These are phyloP conservation scores for Cyclopterus lumpus DNA, from an alignment of 2,797 vertebrate genomes.

Conservation along the genomic window DNA sequence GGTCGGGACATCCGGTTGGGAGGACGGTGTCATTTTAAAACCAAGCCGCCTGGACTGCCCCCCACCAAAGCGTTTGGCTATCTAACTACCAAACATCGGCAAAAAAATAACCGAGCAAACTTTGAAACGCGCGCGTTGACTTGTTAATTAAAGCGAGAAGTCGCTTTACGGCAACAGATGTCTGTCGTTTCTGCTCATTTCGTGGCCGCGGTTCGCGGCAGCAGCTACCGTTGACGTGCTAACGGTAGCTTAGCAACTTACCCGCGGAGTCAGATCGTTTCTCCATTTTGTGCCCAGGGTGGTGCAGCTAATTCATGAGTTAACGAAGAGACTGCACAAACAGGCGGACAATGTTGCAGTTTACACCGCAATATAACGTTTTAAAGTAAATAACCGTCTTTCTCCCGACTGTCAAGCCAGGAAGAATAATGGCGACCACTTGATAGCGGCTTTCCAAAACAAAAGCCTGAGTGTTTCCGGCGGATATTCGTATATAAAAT, in stretches of 20 bases:
- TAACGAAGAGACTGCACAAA: not conserved
- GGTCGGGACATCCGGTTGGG: slow-evolving; percentile 14
- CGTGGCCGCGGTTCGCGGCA: slow-evolving; percentile 17
- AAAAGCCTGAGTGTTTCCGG: slow-evolving; percentile 75
- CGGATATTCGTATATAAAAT: slow-evolving; percentile 61
- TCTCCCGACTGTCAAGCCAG: slow-evolving; percentile 76
- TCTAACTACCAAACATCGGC: not conserved
- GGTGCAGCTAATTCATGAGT: slow-evolving; percentile 18
- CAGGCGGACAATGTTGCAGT: rapidly evolving
- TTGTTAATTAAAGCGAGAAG: rapidly evolving
- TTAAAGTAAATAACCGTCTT: slow-evolving; percentile 61
- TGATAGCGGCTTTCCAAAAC: slow-evolving; percentile 76
- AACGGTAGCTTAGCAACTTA: slow-evolving; percentile 74
- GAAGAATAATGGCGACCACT: slow-evolving; percentile 79
- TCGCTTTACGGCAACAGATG: not conserved
- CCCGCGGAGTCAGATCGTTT: slow-evolving; percentile 63
- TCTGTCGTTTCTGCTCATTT: slow-evolving; percentile 26
- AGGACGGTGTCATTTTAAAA: slow-evolving; percentile 20
- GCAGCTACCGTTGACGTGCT: slow-evolving; percentile 60
- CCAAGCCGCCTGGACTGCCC: not conserved
- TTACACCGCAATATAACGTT: slow-evolving; percentile 10
- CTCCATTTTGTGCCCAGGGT: slow-evolving; percentile 61
- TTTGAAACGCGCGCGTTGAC: rapidly evolving
- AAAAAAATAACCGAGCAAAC: not conserved
- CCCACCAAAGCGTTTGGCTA: not conserved